phyloP scores from a whole-genome alignment of 92 coral and sea anemone genomes.

The Heliopora coerulea region DNA sequence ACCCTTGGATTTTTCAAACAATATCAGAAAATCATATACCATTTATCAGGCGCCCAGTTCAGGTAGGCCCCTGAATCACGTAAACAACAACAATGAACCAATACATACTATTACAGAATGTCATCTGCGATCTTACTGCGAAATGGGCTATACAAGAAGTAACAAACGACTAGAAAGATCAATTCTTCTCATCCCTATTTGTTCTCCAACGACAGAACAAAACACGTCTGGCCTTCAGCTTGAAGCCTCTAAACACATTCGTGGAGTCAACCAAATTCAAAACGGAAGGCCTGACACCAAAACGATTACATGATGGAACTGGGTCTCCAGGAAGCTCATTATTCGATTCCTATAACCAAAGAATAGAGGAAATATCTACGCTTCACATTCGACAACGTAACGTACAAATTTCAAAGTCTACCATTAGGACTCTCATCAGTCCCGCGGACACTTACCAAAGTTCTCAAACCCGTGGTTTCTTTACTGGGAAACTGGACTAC shows the following conservation, averaged over 20 bases:
- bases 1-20: conserved; percentile 36
- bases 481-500: conserved; percentile 41
- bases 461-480: conserved; percentile 46
- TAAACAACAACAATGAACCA: conserved; percentile 30
- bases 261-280: conserved; percentile 42
- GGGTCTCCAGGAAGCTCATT: conserved; percentile 49
- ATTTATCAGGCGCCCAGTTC: conserved; percentile 25
- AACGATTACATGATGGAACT: conserved; percentile 57
- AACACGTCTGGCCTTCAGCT: conserved; percentile 47
- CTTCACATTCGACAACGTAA: conserved; percentile 33
- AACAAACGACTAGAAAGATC: conserved; percentile 10
- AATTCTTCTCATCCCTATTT: conserved; percentile 36
- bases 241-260: conserved; percentile 46
- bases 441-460: conserved; percentile 40
- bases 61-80: conserved; percentile 33
- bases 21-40: conserved; percentile 30
- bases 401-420: conserved; percentile 29
- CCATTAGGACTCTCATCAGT: conserved; percentile 52
- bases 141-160: conserved; percentile 36
- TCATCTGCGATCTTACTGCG: conserved; percentile 13
- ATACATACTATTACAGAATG: background rate
- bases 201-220: conserved; percentile 26
- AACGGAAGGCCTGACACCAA: conserved; percentile 44
- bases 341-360: conserved; percentile 40
- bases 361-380: conserved; percentile 46